phyloP scores from a whole-genome alignment of 2,797 vertebrate species.

The Channa striata region DNA sequence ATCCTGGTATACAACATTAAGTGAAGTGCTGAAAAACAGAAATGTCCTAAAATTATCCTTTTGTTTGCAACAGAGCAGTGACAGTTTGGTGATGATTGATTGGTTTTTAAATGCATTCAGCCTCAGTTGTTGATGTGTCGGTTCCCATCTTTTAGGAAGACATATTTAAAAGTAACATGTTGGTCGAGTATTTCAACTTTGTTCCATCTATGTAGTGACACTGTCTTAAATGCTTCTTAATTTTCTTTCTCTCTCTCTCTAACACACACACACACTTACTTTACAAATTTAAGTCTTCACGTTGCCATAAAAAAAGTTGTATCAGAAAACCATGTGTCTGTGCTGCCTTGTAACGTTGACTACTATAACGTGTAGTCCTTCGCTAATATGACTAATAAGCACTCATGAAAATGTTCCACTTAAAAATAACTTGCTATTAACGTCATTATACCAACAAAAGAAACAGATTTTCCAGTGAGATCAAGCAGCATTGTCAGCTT shows the following conservation, averaged over 20 bases:
- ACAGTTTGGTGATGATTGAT: too few species aligned
- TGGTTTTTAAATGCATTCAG: slow-evolving; percentile 7
- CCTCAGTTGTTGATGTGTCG: too few species aligned
- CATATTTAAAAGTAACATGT: slow-evolving; percentile 69
- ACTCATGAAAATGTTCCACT: slow-evolving; percentile 1
- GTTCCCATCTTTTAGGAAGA: slow-evolving; percentile 47
- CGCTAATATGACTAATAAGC: too few species aligned
- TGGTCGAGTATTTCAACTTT: slow-evolving; percentile 67
- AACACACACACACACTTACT: slow-evolving; percentile 10
- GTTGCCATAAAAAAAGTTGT: too few species aligned
- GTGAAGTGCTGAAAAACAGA: not conserved
- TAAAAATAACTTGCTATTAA: not conserved
- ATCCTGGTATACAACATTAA: too few species aligned
- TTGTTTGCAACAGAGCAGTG: too few species aligned
- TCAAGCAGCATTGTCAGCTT: too few species aligned
- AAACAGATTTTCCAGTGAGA: not conserved
- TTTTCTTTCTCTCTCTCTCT: not conserved
- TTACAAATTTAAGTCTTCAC: too few species aligned
- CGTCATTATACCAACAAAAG: not conserved
- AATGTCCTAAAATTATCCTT: too few species aligned
- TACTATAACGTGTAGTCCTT: too few species aligned
- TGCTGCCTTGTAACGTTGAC: slow-evolving; percentile 1
- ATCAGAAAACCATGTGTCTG: slow-evolving; percentile 4
- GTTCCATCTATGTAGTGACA: slow-evolving; percentile 67
- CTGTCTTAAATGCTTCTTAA: slow-evolving; percentile 11